Percentiles rank a stretch among this genome's conserved stretches.
Evolutionary conservation across 2,113 vertebrate genomes (phyloP).

Genomic region (Chaetodon auriga): DNA sequence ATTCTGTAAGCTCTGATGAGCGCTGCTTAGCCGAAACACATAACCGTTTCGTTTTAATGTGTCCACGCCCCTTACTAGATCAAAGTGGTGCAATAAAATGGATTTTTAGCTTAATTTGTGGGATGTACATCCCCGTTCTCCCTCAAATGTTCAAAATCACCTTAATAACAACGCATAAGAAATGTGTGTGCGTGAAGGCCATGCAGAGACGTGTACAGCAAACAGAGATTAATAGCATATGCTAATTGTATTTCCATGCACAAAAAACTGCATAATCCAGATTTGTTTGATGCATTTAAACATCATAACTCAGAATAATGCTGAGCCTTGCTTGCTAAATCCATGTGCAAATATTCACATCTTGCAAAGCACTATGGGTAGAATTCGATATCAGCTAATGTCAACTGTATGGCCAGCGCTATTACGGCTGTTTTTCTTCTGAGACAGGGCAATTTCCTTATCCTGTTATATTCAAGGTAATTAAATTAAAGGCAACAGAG

Average conservation of each 20-base stretch:
- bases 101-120: conserved; percentile 18
- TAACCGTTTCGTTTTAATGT: conserved; percentile 31
- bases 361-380: background rate
- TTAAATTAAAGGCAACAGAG: conserved; percentile 21
- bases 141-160: conserved; percentile 15
- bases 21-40: conserved; percentile 52
- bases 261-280: background rate
- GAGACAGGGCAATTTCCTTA: conserved; percentile 6
- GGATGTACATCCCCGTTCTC: background rate
- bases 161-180: background rate
- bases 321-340: background rate
- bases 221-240: conserved; percentile 6
- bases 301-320: conserved; percentile 13
- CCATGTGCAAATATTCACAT: background rate
- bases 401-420: background rate
- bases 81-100: conserved; percentile 44
- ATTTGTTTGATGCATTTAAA: conserved; percentile 24
- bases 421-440: background rate
- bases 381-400: background rate
- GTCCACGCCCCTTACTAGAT: conserved; percentile 25
- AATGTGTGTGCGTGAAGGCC: background rate
- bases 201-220: conserved; percentile 13
- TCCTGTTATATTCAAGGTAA: conserved; percentile 13
- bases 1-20: conserved; percentile 33
- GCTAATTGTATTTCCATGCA: conserved; percentile 25